Percentiles rank a stretch among this genome's conserved stretches.
Evolutionary conservation across 2,113 vertebrate species (phyloP).

Genomic region (Sapajus apella): DNA sequence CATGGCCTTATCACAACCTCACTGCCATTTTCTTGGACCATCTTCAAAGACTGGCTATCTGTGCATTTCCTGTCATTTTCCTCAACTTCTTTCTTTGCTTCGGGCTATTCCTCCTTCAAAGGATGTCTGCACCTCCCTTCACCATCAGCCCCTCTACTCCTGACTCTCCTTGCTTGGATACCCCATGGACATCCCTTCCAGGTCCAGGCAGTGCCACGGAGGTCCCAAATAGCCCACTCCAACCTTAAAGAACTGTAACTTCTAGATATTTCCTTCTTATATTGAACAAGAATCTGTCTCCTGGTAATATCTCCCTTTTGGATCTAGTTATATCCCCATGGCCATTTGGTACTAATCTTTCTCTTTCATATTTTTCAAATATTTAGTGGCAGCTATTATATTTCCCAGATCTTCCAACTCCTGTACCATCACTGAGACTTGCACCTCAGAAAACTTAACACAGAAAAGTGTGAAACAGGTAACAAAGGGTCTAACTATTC

Average conservation of each 20-base stretch:
- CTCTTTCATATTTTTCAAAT: background rate
- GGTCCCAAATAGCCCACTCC: background rate
- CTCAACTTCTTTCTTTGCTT: background rate
- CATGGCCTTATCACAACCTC: background rate
- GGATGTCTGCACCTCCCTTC: background rate
- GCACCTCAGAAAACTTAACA: background rate
- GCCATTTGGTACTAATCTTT: background rate
- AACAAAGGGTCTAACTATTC: background rate
- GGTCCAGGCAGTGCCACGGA: background rate
- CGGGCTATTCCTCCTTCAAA: background rate
- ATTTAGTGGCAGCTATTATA: background rate
- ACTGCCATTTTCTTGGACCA: no score
- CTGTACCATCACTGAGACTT: background rate
- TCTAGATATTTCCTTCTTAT: conserved; percentile 7
- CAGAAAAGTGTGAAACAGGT: background rate
- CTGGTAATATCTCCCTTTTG: background rate
- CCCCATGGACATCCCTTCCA: no score
- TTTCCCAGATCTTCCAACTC: background rate
- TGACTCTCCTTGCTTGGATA: background rate
- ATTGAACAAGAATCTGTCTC: background rate
- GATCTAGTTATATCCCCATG: background rate
- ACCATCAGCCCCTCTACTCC: background rate
- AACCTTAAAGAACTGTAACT: background rate
- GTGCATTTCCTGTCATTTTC: background rate
- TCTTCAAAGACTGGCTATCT: background rate